These are phyloP conservation scores for Prionace glauca DNA, from an alignment of 2,797 vertebrate species.

Conservation along the genomic window DNA sequence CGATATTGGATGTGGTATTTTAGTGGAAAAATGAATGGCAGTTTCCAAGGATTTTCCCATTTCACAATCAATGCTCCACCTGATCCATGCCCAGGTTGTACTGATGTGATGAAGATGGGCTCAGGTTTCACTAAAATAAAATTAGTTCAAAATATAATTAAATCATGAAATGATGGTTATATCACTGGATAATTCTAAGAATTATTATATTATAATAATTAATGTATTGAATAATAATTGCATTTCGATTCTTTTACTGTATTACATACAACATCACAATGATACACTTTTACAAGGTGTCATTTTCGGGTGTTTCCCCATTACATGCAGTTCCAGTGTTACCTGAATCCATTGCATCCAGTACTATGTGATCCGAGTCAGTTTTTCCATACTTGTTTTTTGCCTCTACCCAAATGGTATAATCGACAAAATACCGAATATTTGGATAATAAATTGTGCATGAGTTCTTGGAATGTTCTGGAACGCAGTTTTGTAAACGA, in stretches of 20 bases:
- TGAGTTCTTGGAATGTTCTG: constrained; percentile 49
- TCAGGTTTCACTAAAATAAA: constrained; percentile 70
- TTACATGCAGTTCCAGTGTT: constrained; percentile 44
- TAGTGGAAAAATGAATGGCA: constrained; percentile 43
- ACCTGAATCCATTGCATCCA: constrained; percentile 63
- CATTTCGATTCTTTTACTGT: not conserved
- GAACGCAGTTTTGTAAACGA: constrained; percentile 42
- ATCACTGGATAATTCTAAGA: not conserved
- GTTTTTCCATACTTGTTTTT: constrained; percentile 64
- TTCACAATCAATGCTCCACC: constrained; percentile 63
- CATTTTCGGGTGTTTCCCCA: not conserved
- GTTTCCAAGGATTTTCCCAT: constrained; percentile 60
- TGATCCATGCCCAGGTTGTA: constrained; percentile 56
- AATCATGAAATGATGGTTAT: not conserved
- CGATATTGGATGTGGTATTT: constrained; percentile 70
- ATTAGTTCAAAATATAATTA: not conserved
- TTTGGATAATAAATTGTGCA: constrained; percentile 46
- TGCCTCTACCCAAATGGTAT: constrained; percentile 71
- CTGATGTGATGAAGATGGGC: constrained; percentile 58
- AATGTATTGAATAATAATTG: not conserved
- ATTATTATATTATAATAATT: not conserved
- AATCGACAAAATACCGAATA: constrained; percentile 48
- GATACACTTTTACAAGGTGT: not conserved
- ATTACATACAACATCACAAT: not conserved
- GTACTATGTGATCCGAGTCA: constrained; percentile 57